phyloP scores from a whole-genome alignment of 2,888 invertebrate species.

The Aspidiotus destructor region DNA sequence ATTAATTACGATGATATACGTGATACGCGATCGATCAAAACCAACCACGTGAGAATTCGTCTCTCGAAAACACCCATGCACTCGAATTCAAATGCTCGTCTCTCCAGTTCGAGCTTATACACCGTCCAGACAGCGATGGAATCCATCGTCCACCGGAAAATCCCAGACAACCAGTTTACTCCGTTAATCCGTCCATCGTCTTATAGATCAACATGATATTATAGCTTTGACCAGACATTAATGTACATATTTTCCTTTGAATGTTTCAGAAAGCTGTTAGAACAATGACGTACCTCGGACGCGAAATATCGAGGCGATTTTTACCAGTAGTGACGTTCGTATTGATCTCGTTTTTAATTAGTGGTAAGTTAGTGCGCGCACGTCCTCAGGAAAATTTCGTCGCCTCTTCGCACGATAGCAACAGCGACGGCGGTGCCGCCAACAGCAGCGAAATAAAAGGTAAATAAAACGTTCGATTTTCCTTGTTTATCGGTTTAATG shows the following conservation, averaged over 20 bases:
- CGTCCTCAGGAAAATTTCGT: slow-evolving; percentile 24
- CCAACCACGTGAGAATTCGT: no score
- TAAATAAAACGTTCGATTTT: slow-evolving; percentile 3
- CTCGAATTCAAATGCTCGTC: no score
- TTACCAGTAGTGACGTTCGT: slow-evolving; percentile 31
- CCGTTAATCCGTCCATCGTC: no score
- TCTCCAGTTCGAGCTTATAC: no score
- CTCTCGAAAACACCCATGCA: no score
- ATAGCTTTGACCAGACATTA: background rate
- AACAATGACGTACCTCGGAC: slow-evolving; percentile 26
- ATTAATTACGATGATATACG: no score
- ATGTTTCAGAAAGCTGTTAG: slow-evolving; percentile 29
- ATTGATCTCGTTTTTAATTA: slow-evolving; percentile 28
- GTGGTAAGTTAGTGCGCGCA: slow-evolving; percentile 28
- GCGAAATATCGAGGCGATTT: slow-evolving; percentile 27
- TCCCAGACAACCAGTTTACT: no score
- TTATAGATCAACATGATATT: background rate
- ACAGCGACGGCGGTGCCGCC: background rate
- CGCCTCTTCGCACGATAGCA: slow-evolving; percentile 4
- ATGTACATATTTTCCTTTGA: slow-evolving; percentile 4
- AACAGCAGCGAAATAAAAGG: slow-evolving; percentile 10
- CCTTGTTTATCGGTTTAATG: slow-evolving; percentile 3
- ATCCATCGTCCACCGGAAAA: no score
- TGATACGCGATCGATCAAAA: no score
- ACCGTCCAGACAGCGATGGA: no score